These are phyloP conservation scores for Myiozetetes cayanensis DNA, from an alignment of 2,113 vertebrate genomes.

Conservation along the genomic window DNA sequence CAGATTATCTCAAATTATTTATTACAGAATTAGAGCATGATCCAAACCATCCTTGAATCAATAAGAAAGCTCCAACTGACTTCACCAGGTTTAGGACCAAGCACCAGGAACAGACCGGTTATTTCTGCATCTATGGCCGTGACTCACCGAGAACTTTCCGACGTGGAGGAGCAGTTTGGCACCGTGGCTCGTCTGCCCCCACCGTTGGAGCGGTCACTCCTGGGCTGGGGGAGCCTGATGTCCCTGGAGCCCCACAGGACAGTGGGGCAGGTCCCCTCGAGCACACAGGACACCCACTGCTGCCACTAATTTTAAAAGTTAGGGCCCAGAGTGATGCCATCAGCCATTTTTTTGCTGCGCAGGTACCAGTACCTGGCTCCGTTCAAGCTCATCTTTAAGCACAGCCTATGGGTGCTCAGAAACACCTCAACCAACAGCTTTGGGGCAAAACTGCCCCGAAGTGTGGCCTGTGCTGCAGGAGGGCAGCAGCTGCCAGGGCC, in stretches of 20 bases:
- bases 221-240: neutral
- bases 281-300: neutral
- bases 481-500: neutral
- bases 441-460: neutral
- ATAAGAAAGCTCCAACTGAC: neutral
- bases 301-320: neutral
- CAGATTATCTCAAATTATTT: constrained; percentile 37
- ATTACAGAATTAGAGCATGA: constrained; percentile 12
- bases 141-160: constrained; percentile 56
- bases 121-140: neutral
- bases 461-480: neutral
- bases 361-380: neutral
- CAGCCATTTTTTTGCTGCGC: neutral
- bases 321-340: neutral
- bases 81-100: neutral
- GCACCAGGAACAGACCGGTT: neutral
- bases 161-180: neutral
- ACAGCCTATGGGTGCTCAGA: neutral
- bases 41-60: neutral
- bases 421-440: neutral
- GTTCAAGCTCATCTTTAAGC: neutral
- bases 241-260: neutral
- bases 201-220: fast-evolving
- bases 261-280: fast-evolving
- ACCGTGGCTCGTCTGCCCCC: neutral